Evolutionary conservation across 2,797 vertebrate species (phyloP), one percentile per base, ranked within the genome.

Genomic region (Ataeniobius toweri): DNA sequence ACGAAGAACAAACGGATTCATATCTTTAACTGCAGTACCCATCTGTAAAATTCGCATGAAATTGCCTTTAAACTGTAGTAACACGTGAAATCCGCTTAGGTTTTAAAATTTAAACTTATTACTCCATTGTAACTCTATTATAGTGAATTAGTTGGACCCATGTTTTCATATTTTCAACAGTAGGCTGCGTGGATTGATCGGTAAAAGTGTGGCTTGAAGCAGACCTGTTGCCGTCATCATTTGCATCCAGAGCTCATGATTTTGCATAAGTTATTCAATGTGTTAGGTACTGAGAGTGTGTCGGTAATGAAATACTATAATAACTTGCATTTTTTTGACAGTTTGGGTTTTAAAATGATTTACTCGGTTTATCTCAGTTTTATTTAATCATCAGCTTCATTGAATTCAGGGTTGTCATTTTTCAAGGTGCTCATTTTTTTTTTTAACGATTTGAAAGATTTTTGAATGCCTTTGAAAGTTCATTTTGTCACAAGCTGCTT

Each of bases 261-360:
- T 89, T 88, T 89, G 85, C 71, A 84, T 89, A 82, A 77, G 53
- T 46, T 76, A 39, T 74, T 78, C 79, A 50, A 59, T 58, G 28
- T 58, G 73, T 69, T 77, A 59, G 71, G 58, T 46, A 44, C 46
- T 71, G 46, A 71, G 77, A 83, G 39, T 76, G 28, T 78, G 36
- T 61, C 68, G 48, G 69, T 3, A 69, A 71, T 61, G 18, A 14
- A 71, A 36, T 0, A 20, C 22, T n/a, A 68, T n/a, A 70, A 8
- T 70, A 70, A 70, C 0, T 6, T 26, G 44, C 44, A 48, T 28
- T 26, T 59, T 69, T 26, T 26, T 70, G 14, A 16, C 39, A 6
- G 36, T 36, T 3, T 26, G 13, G 28, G 3, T 26, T 59, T 70
- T 46, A 48, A 70, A 70, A 26, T 1, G 24, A 6, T 48, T 70